Conservation (phyloP, 2,888 invertebrate species). For the Diploptera punctata region DNA sequence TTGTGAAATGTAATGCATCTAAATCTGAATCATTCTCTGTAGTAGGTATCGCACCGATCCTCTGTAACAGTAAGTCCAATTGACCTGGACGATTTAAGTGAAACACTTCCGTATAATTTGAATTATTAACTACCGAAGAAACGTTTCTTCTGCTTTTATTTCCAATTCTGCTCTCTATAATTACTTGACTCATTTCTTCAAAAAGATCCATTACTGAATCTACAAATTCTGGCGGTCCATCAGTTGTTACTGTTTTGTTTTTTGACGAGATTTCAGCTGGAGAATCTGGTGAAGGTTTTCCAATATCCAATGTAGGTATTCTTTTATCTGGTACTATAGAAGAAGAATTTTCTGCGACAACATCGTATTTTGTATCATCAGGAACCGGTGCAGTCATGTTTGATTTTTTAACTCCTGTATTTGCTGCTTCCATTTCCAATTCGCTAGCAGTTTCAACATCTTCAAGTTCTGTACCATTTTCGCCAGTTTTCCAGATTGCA, state of each 20-base stretch:
- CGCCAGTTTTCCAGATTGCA: constrained; percentile 17
- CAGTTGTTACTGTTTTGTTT: too few relatives aligned
- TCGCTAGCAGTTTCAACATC: not conserved
- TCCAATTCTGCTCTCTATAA: not conserved
- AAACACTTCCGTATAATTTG: not conserved
- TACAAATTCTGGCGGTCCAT: too few relatives aligned
- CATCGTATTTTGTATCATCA: not conserved
- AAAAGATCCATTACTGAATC: not conserved
- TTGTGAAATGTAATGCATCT: constrained; percentile 7
- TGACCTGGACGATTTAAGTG: constrained; percentile 57
- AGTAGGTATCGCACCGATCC: constrained; percentile 57
- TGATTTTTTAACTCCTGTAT: not conserved
- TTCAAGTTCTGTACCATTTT: not conserved
- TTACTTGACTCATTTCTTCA: not conserved
- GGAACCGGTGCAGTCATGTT: not conserved
- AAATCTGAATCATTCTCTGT: not conserved
- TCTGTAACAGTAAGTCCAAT: constrained; percentile 62
- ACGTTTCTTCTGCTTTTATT: constrained; percentile 11
- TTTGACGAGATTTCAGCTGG: too few relatives aligned
- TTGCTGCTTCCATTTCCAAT: not conserved
- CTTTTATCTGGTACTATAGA: too few relatives aligned
- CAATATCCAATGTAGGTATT: too few relatives aligned
- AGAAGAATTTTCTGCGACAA: not conserved
- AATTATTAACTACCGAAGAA: not conserved
- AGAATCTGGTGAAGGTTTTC: too few relatives aligned